Base-by-base conservation (phyloP, 2,797 vertebrate species). In the Typhlichthys eigenmanni region DNA sequence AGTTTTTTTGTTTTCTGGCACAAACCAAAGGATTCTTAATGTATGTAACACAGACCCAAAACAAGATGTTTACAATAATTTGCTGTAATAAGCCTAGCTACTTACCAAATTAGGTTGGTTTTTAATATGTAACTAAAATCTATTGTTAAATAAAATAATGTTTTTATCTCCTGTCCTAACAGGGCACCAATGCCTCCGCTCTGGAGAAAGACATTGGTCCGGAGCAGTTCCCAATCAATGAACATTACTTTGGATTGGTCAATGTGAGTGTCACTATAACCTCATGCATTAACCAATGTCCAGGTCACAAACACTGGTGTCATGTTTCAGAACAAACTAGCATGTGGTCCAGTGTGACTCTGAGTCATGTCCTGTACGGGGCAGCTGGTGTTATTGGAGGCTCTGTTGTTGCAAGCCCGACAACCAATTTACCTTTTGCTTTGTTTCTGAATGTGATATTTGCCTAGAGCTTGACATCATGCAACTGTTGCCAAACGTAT, bases 101-200 rank as follows among this genome's bases (percentile, higher is more conserved):
- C 34, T 38, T 7, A 38, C 16, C 12, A 16, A 43, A 45, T 24
- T 1, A 4, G 0, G 43, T 2, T 68, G 66, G 13, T 57, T 64
- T 8, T 29, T 24, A 8, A 50, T 50, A 10, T 60, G n/a, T 29
- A 60, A 24, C 3, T 24, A 24, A 47, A 46, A 24, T 3, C 3
- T 24, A 24, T 24, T 24, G 24, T 24, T 24, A 24, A 24, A 24
- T 24, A 24, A 24, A 24, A 10, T 59, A 13, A 12, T 32, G 10
- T 58, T 69, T 65, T 56, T 34, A 19, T 68, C 47, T 71, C 14
- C 62, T 5, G 1, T 76, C 51, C 49, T 55, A 65, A 63, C 64
- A 94, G 93, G 93, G 93, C 93, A 93, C 92, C 91, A 94, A 94
- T 94, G 93, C 93, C 93, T 94, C 93, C 80, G 93, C 93, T 92